Percentiles rank a stretch among this genome's conserved stretches.
These are phyloP conservation scores for Drymodes brunneopygia DNA, from an alignment of 2,113 vertebrate genomes.

Conservation along the genomic window DNA sequence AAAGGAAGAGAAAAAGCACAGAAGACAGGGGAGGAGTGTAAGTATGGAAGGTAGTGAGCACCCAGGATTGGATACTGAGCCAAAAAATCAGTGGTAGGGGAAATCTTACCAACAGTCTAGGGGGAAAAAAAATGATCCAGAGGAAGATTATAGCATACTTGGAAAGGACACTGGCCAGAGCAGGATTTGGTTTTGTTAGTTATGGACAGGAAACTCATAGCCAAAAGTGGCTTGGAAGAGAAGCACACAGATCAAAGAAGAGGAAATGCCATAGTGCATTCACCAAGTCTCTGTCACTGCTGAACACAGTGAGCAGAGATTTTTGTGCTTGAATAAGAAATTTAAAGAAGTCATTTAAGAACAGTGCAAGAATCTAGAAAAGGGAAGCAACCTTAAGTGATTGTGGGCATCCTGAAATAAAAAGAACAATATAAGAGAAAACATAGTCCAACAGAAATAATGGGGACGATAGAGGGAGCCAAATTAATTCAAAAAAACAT, in stretches of 20 bases:
- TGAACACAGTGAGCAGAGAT: neutral
- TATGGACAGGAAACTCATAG: neutral
- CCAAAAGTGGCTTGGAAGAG: neutral
- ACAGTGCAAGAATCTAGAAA: neutral
- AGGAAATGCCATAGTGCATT: neutral
- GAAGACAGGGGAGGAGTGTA: neutral
- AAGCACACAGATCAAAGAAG: neutral
- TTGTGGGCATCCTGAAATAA: neutral
- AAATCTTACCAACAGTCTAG: neutral
- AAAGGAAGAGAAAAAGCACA: neutral
- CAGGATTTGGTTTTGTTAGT: neutral
- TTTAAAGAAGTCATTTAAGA: neutral
- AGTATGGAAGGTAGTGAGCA: neutral
- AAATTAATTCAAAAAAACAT: conserved; percentile 62
- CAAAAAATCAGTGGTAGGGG: neutral
- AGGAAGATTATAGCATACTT: neutral
- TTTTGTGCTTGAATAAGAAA: neutral
- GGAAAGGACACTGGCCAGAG: neutral
- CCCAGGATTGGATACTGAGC: neutral
- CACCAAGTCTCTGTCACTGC: neutral
- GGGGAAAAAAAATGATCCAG: accelerated
- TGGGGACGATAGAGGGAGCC: conserved; percentile 62
- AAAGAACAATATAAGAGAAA: conserved; percentile 26
- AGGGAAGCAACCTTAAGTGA: neutral
- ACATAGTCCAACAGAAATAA: neutral